Base-by-base conservation (phyloP, 1,140 invertebrate genomes). In the Daktulosphaira vitifoliae region DNA sequence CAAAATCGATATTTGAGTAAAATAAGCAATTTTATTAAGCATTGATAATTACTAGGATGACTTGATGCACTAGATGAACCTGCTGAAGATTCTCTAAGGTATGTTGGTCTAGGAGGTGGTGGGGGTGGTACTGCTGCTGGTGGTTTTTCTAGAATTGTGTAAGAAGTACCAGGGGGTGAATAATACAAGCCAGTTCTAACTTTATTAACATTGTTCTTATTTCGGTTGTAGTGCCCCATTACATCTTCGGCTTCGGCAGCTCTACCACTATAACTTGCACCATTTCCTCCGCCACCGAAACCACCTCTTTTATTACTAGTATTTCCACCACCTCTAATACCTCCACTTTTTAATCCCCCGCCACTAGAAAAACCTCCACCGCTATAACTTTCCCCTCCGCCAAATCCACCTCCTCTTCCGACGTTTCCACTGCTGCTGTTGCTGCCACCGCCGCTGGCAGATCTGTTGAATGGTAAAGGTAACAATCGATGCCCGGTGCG, bases 101-200 rank as follows among this genome's bases (percentile, higher is more conserved):
- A 85, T 2, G 82, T 82, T n/a, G 81, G 78, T 71, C 70, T 49
- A 42, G 69, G 69, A 15, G 48, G 56, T n/a, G 67, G 48, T 76
- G 79, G 26, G 79, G 80, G 69, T 79, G 79, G 37, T 80, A 77
- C 20, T 78, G 78, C 37, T 76, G 75, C 69, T 82, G 85, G 84
- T 33, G 86, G 86, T 52, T 87, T 79, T 76, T 89, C 88, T 69
- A 89, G 83, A 74, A 90, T 89, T 69, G 87, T 90, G 76, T 90
- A 90, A 46, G 86, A 89, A 65, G 87, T 89, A 49, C 87, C 79
- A 20, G 79, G 79, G n/a, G 79, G 79, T 44, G 79, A 80, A 71
- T 80, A 80, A 70, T 80, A 81, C 4, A 72, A 65, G 16, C 72
- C 73, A 8, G 72, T 68, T 42, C 71, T 68, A 23, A 50, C 46